Percentiles rank a stretch among this genome's conserved stretches.
Conservation (phyloP, 2,113 vertebrate species). For the Paracanthobrama guichenoti region DNA sequence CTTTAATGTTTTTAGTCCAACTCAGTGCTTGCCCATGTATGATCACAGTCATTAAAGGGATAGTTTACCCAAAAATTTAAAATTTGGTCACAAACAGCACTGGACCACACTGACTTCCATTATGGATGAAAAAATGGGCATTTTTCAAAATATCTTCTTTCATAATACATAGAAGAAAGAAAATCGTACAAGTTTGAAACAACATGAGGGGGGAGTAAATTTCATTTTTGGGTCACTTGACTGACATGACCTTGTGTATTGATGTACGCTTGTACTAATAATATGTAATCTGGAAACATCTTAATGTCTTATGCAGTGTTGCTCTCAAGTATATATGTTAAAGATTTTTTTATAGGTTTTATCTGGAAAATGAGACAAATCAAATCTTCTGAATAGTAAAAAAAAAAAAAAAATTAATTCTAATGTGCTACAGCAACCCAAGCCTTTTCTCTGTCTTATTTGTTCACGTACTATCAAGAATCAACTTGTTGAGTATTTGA, state of each 20-base stretch:
- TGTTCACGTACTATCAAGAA: background rate
- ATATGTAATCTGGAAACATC: background rate
- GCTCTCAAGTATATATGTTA: background rate
- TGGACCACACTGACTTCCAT: background rate
- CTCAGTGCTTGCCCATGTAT: background rate
- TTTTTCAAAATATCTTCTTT: background rate
- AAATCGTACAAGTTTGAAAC: background rate
- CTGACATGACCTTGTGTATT: background rate
- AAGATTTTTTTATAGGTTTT: background rate
- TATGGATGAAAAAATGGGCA: background rate
- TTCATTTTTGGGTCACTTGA: background rate
- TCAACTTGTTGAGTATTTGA: background rate
- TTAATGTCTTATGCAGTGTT: background rate
- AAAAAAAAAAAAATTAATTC: too few relatives aligned
- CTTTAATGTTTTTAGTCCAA: constrained; percentile 1
- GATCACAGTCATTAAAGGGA: background rate
- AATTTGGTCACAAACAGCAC: background rate
- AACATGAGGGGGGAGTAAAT: background rate
- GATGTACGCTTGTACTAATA: background rate
- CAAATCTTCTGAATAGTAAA: too few relatives aligned
- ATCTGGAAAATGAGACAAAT: too few relatives aligned
- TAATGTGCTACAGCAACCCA: background rate
- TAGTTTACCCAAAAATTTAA: background rate
- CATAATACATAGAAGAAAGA: background rate
- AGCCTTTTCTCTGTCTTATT: background rate